These are phyloP conservation scores for Parotocinclus haroldoi DNA, from an alignment of 2,797 vertebrate species.

Conservation along the genomic window DNA sequence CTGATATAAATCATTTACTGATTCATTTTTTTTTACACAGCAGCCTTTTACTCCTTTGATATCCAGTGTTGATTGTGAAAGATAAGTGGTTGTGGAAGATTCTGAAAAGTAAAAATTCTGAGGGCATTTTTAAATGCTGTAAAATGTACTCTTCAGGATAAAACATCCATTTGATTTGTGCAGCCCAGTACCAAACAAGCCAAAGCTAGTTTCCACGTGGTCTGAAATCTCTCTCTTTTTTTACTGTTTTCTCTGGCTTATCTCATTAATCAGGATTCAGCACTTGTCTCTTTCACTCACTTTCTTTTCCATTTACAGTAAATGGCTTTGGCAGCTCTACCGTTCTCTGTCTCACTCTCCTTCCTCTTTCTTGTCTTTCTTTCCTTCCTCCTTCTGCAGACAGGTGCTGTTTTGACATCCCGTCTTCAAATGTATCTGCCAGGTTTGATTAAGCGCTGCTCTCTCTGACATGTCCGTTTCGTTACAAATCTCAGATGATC, in stretches of 20 bases:
- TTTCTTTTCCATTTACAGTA: slow-evolving; percentile 6
- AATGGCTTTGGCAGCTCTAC: slow-evolving; percentile 4
- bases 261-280: slow-evolving; percentile 1
- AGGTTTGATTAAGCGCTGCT: neutral
- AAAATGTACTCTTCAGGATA: too few species aligned
- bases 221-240: neutral
- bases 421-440: neutral
- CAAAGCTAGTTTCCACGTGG: too few species aligned
- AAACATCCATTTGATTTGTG: too few species aligned
- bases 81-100: too few species aligned
- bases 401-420: neutral
- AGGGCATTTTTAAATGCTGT: too few species aligned
- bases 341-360: slow-evolving; percentile 43
- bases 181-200: too few species aligned
- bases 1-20: too few species aligned
- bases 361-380: neutral
- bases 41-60: too few species aligned
- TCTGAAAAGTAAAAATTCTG: too few species aligned
- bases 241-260: neutral
- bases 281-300: slow-evolving; percentile 9
- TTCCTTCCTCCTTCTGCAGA: slow-evolving; percentile 24
- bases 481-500: neutral
- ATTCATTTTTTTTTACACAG: too few species aligned
- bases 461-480: neutral
- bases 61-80: too few species aligned